Evolutionary conservation across 2,797 vertebrate genomes (phyloP).

Genomic region (Rhinella marina): DNA sequence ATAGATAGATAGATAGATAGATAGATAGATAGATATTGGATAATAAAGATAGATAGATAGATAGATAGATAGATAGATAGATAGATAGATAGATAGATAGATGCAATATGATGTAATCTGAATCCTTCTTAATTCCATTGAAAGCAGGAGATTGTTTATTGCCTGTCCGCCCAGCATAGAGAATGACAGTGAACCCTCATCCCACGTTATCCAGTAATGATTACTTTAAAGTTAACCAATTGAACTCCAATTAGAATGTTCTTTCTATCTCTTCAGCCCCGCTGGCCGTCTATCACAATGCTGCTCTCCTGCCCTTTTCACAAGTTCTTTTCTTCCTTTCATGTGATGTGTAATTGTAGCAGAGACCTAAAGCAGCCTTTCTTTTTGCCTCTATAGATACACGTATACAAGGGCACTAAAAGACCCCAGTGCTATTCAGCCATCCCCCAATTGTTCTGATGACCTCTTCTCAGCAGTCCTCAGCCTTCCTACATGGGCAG

Average conservation of each 20-base stretch:
- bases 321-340: conserved; percentile 74
- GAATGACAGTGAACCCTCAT: not conserved
- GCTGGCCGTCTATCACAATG: conserved; percentile 71
- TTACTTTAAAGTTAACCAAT: conserved; percentile 68
- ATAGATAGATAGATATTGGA: not conserved
- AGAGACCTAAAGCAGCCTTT: conserved; percentile 81
- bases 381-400: conserved; percentile 81
- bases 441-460: conserved; percentile 77
- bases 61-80: conserved; percentile 17
- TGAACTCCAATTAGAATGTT: conserved; percentile 77
- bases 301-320: conserved; percentile 77
- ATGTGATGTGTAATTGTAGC: conserved; percentile 78
- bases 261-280: conserved; percentile 65
- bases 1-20: not conserved
- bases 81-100: conserved; percentile 1
- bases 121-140: not conserved
- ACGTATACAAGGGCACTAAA: conserved; percentile 77
- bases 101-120: not conserved
- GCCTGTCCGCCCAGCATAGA: not conserved
- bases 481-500: conserved; percentile 76
- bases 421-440: conserved; percentile 76
- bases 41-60: too few relatives aligned
- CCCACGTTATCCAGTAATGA: not conserved
- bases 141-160: not conserved
- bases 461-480: conserved; percentile 75